Base-by-base conservation (phyloP, 2,113 vertebrate species). In the Gymnorhina tibicen region DNA sequence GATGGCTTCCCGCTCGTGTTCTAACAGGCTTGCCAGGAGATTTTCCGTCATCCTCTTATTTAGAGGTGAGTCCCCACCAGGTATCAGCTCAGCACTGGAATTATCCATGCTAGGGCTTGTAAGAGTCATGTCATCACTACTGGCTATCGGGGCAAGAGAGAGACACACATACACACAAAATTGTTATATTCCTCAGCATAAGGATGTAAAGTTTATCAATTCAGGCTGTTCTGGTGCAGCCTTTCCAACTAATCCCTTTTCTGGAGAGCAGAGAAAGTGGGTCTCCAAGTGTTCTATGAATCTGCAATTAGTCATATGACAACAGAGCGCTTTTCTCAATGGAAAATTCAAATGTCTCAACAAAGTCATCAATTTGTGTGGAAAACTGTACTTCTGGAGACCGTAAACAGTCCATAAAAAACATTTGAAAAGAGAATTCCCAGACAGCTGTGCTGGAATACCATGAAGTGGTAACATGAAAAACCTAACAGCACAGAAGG, bases 61-160 rank as follows among this genome's bases (percentile, higher is more conserved):
- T 28, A 99, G 98, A 0, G 99, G 99, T 0, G 99, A 99, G 96
- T 99, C 99, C 52, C 98, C 99, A 10, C 99, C 98, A 16, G 99
- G 99, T 32, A 99, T 97, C 88, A 99, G 98, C 97, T 99, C 99
- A 6, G 99, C 99, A 20, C 99, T 99, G 74, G 99, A 99, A 97
- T 99, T 99, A 92, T 99, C 99, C 99, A 99, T 99, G 95, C 99
- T 99, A 80, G 99, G 99, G 94, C 99, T 99, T 39, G 99, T 99
- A 87, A 99, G 98, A 41, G 99, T 99, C 99, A 99, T 99, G 97
- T 99, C 99, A 47, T 99, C 99, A 20, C 99, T 99, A 90, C 99
- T 99, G 87, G 99, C 99, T 99, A 76, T 33, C 26, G 23, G n/a
- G 37, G 47, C 9, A 37, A 60, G 37, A 86, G 35, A 88, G 12